Evolutionary conservation across 1,140 invertebrate genomes (phyloP).

Genomic region (Pentalonia nigronervosa): DNA sequence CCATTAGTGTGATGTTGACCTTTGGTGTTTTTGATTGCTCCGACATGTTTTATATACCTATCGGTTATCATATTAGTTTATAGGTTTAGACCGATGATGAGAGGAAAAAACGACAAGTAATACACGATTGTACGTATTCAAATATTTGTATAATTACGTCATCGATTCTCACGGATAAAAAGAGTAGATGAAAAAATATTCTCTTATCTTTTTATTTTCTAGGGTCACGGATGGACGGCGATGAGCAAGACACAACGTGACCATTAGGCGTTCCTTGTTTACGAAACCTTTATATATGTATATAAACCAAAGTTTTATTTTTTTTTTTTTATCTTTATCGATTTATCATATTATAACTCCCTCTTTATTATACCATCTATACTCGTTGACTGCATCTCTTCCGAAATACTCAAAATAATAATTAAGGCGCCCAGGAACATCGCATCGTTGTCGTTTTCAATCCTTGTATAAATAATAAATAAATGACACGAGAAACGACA

Average conservation of each 20-base stretch:
- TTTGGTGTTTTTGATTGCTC: background rate
- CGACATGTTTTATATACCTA: slow-evolving; percentile 17
- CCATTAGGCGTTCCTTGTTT: slow-evolving; percentile 57
- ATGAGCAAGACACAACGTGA: slow-evolving; percentile 44
- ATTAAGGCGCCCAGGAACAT: background rate
- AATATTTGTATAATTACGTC: slow-evolving; percentile 55
- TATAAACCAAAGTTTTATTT: slow-evolving; percentile 15
- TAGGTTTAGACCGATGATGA: slow-evolving; percentile 15
- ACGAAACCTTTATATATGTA: slow-evolving; percentile 14
- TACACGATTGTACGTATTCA: slow-evolving; percentile 41
- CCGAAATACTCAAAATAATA: slow-evolving; percentile 31
- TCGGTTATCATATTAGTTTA: background rate
- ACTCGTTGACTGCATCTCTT: background rate
- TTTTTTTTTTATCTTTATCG: slow-evolving; percentile 40
- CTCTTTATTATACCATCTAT: background rate
- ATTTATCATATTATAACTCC: slow-evolving; percentile 36
- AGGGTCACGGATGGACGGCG: slow-evolving; percentile 25
- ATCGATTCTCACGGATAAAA: slow-evolving; percentile 54
- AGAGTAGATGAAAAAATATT: slow-evolving; percentile 33
- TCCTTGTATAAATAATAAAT: background rate
- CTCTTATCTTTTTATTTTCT: slow-evolving; percentile 46
- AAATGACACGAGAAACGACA: background rate
- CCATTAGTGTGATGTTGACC: slow-evolving; percentile 24
- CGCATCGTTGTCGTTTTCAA: background rate
- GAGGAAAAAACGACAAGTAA: background rate